phyloP scores from a whole-genome alignment of 2,113 vertebrate genomes.

The Nicator chloris region DNA sequence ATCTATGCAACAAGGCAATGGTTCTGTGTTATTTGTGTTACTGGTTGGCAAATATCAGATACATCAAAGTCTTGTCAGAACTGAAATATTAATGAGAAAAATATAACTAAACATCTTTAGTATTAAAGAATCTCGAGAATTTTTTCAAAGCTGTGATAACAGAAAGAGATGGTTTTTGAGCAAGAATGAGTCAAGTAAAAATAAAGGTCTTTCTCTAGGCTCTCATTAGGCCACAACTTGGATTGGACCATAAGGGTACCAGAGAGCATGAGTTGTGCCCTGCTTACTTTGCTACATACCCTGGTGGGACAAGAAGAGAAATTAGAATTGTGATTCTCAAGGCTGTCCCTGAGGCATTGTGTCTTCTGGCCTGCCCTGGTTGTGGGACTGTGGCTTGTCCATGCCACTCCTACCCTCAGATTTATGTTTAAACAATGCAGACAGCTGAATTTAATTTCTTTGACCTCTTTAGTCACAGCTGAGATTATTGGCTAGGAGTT shows the following conservation, averaged over 20 bases:
- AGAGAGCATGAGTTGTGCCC: not conserved
- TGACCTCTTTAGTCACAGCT: not conserved
- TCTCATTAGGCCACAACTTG: not conserved
- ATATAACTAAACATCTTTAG: not conserved
- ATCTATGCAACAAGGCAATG: not conserved
- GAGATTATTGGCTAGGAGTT: not conserved
- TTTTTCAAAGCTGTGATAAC: not conserved
- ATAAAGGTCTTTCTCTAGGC: not conserved
- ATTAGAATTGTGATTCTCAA: not conserved
- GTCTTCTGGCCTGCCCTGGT: not conserved
- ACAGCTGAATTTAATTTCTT: not conserved
- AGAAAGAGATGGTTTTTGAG: not conserved
- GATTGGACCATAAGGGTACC: not conserved
- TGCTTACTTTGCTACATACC: not conserved
- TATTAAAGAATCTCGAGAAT: not conserved
- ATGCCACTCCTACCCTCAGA: not conserved
- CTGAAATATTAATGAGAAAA: not conserved
- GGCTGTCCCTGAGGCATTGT: not conserved
- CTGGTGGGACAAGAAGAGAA: not conserved
- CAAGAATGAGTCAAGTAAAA: not conserved
- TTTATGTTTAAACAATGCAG: not conserved
- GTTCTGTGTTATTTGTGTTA: not conserved
- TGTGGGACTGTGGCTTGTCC: not conserved
- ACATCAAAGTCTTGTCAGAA: not conserved
- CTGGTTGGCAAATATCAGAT: not conserved